phyloP scores from a whole-genome alignment of 1,140 invertebrate species.

The Musca vetustissima region DNA sequence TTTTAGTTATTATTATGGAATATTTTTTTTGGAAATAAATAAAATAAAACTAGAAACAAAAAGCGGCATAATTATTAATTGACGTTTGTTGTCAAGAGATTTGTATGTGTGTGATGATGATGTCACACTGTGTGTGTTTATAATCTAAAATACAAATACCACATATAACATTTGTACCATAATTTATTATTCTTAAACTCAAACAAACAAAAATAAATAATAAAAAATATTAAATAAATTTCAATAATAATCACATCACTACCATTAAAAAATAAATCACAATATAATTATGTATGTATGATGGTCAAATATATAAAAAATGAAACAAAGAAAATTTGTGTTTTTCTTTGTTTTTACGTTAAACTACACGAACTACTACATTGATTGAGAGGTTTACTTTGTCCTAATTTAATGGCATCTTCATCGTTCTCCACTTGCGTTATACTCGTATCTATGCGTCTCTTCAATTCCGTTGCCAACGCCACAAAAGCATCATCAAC shows the following conservation, averaged over 20 bases:
- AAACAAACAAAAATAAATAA: constrained; percentile 16
- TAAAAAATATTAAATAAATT: neutral
- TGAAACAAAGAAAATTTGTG: neutral
- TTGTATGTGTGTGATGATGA: neutral
- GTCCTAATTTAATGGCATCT: constrained; percentile 46
- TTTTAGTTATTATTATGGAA: neutral
- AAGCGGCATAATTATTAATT: neutral
- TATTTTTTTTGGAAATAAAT: neutral
- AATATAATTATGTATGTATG: neutral
- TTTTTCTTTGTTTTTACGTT: constrained; percentile 50
- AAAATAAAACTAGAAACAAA: neutral
- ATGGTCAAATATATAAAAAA: too few relatives aligned
- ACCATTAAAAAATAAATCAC: neutral
- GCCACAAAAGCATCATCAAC: constrained; percentile 89
- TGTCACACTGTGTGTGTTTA: neutral
- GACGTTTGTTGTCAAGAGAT: neutral
- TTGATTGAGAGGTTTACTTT: constrained; percentile 49
- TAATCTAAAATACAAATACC: constrained; percentile 10
- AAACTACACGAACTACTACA: constrained; percentile 55
- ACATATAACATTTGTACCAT: constrained; percentile 21
- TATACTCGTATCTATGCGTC: constrained; percentile 44
- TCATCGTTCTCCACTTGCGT: constrained; percentile 38
- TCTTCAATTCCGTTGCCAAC: constrained; percentile 82
- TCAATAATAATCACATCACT: constrained; percentile 24
- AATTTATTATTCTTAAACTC: neutral